Conservation (phyloP, 1,140 invertebrate species). For the Frieseomelitta varia region DNA sequence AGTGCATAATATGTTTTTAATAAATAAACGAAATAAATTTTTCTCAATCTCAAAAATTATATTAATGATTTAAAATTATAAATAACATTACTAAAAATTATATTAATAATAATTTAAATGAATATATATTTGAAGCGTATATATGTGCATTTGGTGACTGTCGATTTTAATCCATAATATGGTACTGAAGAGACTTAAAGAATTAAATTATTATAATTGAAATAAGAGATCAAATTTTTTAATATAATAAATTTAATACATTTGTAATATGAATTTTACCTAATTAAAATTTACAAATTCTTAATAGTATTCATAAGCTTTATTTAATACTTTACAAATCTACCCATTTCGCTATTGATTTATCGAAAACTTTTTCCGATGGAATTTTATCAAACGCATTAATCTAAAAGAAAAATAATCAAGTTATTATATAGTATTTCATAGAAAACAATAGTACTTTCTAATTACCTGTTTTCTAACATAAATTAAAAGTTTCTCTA, state of each 20-base stretch:
- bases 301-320: background rate
- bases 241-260: conserved; percentile 10
- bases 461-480: conserved; percentile 87
- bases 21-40: too few relatives aligned
- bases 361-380: conserved; percentile 76
- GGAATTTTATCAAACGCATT: conserved; percentile 78
- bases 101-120: background rate
- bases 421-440: background rate
- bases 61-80: too few relatives aligned
- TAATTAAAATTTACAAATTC: conserved; percentile 35
- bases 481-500: conserved; percentile 88
- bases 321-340: conserved; percentile 42
- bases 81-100: background rate
- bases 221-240: background rate
- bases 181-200: background rate
- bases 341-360: conserved; percentile 76
- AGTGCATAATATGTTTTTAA: too few relatives aligned
- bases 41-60: too few relatives aligned
- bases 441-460: conserved; percentile 45
- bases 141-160: too few relatives aligned
- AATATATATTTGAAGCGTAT: too few relatives aligned
- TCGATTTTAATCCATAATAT: too few relatives aligned
- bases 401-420: conserved; percentile 64
- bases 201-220: background rate
- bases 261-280: conserved; percentile 10